Evolutionary conservation across 2,113 vertebrate species (phyloP), one percentile per base, ranked within the genome.

Genomic region (Notarius quadriscutis): DNA sequence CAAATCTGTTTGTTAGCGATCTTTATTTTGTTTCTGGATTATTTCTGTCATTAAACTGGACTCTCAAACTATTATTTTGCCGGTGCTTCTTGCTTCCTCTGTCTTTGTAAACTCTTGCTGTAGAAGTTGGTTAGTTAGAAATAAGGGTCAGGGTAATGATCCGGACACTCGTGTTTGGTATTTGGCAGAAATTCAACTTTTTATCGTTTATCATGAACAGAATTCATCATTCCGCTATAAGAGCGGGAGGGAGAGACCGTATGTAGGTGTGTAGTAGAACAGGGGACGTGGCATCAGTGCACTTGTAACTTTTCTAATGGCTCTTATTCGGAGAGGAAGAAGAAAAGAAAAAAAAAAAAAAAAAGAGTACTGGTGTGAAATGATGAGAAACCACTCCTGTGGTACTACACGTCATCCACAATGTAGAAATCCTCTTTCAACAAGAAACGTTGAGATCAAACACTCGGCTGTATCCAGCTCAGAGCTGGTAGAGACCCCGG

Each of bases 361-460:
- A 41, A 41, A 3, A 3, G 41, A 41, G 58, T 60, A 60, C 58
- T 74, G 50, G 62, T 71, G 27, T 41, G 79, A 65, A n/a, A 25
- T n/a, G 62, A n/a, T 9, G 62, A 65, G 22, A 62, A 62, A 14
- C 63, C 63, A 27, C 2, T 4, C 41, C 0, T 41, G 41, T 41
- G 41, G 22, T 11, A 15, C 25, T 65, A 5, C 10, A 5, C 5
- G 67, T 69, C 60, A 41, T 53, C 51, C 50, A n/a, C 17, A 4
- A 2, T 34, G 50, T 12, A 62, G 48, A 62, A n/a, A 58, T 50
- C 60, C 30, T 57, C 55, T 57, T 57, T 57, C 53, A 57, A 57
- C 55, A 51, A 82, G 86, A 82, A 83, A 53, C 67, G 4, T 22
- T 34, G 63, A 27, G 71, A 69, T 30, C 30, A 75, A 87, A 58